Conservation (phyloP, 2,113 vertebrate genomes). For the Protobothrops mucrosquamatus region DNA sequence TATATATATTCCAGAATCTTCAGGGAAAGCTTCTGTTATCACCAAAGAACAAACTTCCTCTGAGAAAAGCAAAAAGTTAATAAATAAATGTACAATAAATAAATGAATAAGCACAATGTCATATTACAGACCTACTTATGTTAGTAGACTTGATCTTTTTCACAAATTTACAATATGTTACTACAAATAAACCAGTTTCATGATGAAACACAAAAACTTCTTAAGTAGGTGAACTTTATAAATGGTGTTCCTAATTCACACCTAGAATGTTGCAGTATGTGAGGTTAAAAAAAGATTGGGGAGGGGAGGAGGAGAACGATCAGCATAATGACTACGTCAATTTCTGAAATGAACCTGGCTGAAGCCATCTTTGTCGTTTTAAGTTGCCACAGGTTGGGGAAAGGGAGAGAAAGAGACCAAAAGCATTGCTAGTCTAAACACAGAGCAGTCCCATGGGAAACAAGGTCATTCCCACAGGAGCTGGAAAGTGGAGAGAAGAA, state of each 20-base stretch:
- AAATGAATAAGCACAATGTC: not conserved
- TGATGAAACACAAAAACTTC: not conserved
- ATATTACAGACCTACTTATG: not conserved
- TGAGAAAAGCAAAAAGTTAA: constrained; percentile 57
- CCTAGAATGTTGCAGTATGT: not conserved
- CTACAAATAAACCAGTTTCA: not conserved
- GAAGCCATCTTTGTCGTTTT: too few species aligned
- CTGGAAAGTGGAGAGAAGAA: too few species aligned
- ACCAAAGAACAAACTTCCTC: constrained; percentile 88
- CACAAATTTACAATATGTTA: not conserved
- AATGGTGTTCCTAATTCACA: not conserved
- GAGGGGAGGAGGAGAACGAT: not conserved
- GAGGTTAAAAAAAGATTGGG: not conserved
- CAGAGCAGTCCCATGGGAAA: too few species aligned
- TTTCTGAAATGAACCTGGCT: too few species aligned
- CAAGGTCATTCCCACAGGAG: too few species aligned
- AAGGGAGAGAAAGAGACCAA: too few species aligned
- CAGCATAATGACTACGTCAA: not conserved
- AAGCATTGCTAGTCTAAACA: too few species aligned
- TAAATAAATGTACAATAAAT: not conserved
- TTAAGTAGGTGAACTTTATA: not conserved
- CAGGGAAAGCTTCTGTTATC: constrained; percentile 86
- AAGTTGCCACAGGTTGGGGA: too few species aligned
- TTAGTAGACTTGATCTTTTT: not conserved
- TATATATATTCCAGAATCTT: constrained; percentile 86